These are phyloP conservation scores for Fukomys damarensis DNA, from an alignment of 2,113 vertebrate genomes.

Conservation along the genomic window DNA sequence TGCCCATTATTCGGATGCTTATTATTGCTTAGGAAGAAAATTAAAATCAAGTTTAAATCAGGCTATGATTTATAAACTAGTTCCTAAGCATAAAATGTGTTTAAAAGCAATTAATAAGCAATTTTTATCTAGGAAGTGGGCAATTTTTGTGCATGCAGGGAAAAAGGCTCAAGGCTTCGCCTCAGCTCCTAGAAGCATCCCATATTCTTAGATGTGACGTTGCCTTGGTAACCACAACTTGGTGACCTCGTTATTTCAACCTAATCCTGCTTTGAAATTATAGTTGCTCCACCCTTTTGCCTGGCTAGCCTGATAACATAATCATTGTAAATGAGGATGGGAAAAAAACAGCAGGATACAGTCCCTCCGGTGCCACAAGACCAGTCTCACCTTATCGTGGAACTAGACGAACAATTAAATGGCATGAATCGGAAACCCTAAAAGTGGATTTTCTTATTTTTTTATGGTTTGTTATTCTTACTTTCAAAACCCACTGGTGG, in stretches of 20 bases:
- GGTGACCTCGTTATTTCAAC: slow-evolving; percentile 99
- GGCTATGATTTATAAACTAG: slow-evolving; percentile 61
- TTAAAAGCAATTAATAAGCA: slow-evolving; percentile 86
- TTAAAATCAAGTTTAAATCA: slow-evolving; percentile 62
- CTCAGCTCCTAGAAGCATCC: slow-evolving; percentile 94
- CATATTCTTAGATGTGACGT: slow-evolving; percentile 99
- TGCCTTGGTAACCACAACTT: slow-evolving; percentile 99
- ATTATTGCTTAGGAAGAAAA: slow-evolving; percentile 24
- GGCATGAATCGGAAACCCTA: slow-evolving; percentile 82
- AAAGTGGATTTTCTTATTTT: slow-evolving; percentile 84
- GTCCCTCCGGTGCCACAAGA: slow-evolving; percentile 86
- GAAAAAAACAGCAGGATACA: slow-evolving; percentile 88
- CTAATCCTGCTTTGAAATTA: slow-evolving; percentile 99
- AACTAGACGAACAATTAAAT: slow-evolving; percentile 88
- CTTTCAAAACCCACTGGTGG: slow-evolving; percentile 76
- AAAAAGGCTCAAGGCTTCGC: slow-evolving; percentile 85
- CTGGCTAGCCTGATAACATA: slow-evolving; percentile 99
- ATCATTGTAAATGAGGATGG: slow-evolving; percentile 99
- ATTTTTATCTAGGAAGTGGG: slow-evolving; percentile 85
- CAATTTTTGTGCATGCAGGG: slow-evolving; percentile 83
- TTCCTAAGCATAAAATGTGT: slow-evolving; percentile 50
- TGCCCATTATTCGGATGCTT: slow-evolving; percentile 60
- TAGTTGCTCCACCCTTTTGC: slow-evolving; percentile 99
- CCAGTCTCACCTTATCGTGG: slow-evolving; percentile 86
- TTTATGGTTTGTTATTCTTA: slow-evolving; percentile 75